Percentiles rank a stretch among this genome's conserved stretches.
Conservation (phyloP, 2,888 invertebrate species). For the Odontomyia ornata region DNA sequence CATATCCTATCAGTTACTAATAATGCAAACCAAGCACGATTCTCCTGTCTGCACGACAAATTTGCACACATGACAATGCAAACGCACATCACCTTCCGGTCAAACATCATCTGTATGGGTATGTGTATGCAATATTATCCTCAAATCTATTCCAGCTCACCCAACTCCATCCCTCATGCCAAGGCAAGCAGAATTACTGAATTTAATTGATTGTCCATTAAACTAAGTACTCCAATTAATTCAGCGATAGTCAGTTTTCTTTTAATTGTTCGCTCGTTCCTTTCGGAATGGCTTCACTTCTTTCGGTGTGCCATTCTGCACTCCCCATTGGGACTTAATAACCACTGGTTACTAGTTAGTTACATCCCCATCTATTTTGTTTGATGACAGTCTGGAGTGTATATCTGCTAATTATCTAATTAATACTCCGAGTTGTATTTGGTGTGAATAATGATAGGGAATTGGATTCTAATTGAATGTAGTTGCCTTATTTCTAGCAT, state of each 20-base stretch:
- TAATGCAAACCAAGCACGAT: constrained; percentile 43
- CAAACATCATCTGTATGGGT: background rate
- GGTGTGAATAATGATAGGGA: constrained; percentile 37
- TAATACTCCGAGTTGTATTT: constrained; percentile 19
- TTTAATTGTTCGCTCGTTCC: no score
- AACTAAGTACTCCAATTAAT: no score
- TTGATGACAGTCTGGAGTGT: constrained; percentile 9
- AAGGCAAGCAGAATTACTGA: background rate
- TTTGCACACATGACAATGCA: constrained; percentile 40
- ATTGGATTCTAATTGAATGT: constrained; percentile 37
- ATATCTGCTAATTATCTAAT: constrained; percentile 42
- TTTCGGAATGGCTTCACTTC: no score
- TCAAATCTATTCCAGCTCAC: background rate
- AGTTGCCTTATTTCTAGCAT: constrained; percentile 4
- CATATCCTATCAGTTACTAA: constrained; percentile 43
- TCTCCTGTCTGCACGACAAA: constrained; percentile 36
- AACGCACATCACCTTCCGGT: constrained; percentile 39
- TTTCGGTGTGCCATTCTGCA: no score
- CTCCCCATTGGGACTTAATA: no score
- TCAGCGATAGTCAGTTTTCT: no score
- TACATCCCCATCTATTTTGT: no score
- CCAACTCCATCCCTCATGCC: background rate
- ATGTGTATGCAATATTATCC: background rate
- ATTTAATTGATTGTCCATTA: no score
- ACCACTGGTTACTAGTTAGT: no score